phyloP scores from a whole-genome alignment of 2,888 invertebrate species.

The Priapulus caudatus region DNA sequence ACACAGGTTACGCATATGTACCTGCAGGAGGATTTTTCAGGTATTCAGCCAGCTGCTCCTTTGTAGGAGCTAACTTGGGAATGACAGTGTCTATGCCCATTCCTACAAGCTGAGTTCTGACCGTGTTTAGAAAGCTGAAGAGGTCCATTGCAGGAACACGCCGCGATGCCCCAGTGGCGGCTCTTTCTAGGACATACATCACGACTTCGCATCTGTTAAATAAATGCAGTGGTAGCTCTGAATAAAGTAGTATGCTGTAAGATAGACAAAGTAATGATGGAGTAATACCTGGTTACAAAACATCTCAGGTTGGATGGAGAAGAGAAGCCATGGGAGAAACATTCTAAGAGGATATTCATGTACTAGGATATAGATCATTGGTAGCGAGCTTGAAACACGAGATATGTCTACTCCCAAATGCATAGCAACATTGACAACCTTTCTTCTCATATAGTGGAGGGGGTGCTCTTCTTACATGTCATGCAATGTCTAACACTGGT shows the following conservation, averaged over 20 bases:
- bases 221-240: background rate
- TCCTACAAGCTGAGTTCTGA: conserved; percentile 57
- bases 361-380: too few relatives aligned
- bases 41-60: conserved; percentile 55
- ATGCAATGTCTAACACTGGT: too few relatives aligned
- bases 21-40: conserved; percentile 67
- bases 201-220: conserved; percentile 52
- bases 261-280: background rate
- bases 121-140: conserved; percentile 43
- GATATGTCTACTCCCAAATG: too few relatives aligned
- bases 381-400: too few relatives aligned
- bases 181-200: conserved; percentile 59
- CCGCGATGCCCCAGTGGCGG: conserved; percentile 43
- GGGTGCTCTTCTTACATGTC: too few relatives aligned
- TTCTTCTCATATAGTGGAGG: too few relatives aligned
- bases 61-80: conserved; percentile 60
- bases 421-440: too few relatives aligned
- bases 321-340: too few relatives aligned
- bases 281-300: too few relatives aligned
- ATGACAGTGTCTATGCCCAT: conserved; percentile 59
- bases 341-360: too few relatives aligned
- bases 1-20: too few relatives aligned
- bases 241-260: background rate
- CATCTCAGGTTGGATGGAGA: too few relatives aligned
- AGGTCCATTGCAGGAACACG: conserved; percentile 38